Evolutionary conservation across 2,797 vertebrate genomes (phyloP).

Genomic region (Sciurus carolinensis): DNA sequence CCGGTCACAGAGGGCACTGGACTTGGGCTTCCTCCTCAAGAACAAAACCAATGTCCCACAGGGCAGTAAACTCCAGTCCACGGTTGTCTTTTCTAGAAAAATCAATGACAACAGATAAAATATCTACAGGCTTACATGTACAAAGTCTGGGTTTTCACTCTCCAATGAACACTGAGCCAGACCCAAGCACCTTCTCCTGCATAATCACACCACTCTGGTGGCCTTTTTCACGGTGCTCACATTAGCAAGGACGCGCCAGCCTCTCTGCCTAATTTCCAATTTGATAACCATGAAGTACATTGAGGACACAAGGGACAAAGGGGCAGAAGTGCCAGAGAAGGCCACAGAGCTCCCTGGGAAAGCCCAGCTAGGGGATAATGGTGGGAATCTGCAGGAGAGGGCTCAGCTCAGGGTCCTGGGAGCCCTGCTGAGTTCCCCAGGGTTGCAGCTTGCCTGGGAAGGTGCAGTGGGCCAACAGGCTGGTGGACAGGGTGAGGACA

Average conservation of each 20-base stretch:
- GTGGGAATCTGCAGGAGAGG: neutral
- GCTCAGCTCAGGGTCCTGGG: rapidly evolving
- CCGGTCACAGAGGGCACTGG: rapidly evolving
- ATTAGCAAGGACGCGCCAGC: neutral
- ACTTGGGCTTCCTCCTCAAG: neutral
- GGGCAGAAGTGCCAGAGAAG: neutral
- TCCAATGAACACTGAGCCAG: neutral
- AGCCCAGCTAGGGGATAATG: no score
- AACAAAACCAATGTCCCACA: rapidly evolving
- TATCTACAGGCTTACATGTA: rapidly evolving
- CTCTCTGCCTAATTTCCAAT: neutral
- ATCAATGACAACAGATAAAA: neutral
- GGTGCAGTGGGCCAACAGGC: neutral
- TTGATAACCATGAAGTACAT: neutral
- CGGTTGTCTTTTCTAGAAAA: neutral
- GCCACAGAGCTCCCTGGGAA: neutral
- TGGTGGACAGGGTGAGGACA: rapidly evolving
- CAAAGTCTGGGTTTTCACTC: neutral
- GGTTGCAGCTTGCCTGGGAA: neutral
- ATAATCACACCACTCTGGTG: rapidly evolving
- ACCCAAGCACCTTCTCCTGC: neutral
- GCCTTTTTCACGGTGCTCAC: neutral
- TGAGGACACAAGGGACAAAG: neutral
- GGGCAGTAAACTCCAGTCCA: neutral
- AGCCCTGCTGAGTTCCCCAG: neutral